Evolutionary conservation across 2,797 vertebrate species (phyloP), one percentile per base, ranked within the genome.

Genomic region (Sebastes umbrosus): DNA sequence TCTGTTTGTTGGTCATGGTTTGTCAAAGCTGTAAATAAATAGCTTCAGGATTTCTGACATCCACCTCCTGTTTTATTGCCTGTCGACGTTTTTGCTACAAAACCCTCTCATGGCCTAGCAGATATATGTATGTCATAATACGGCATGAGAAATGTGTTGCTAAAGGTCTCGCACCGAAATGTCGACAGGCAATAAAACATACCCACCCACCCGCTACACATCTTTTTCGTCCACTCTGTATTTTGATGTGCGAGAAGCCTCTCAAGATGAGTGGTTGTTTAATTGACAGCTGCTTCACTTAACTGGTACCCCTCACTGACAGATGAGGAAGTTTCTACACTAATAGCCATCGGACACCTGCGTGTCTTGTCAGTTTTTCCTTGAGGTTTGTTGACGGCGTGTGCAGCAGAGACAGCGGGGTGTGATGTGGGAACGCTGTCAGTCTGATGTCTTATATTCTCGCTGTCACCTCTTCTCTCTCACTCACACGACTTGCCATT

Each of bases 331-430:
- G 79, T 88, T 92, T 89, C 85, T 85, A 82, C 90, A 82, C 85
- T 92, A 92, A 93, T 91, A 90, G 90, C 88, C 90, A 88, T 75
- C 65, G 86, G 91, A 93, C 92, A 94, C 92, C 91, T 92, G 90
- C 57, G 66, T 58, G 4, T 86, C 82, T 82, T 85, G 88, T 90
- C 94, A 91, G 80, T 69, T 77, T 84, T 85, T 72, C 79, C 70
- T 89, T 84, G 78, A 87, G 85, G 74, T 90, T 88, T 89, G 82
- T 90, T 91, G 84, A 87, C 87, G 88, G 77, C 24, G 10, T 76
- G 71, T 50, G 18, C 43, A 69, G 78, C 25, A 0, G 52, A 76
- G 73, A 82, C 73, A 50, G 75, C 25, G 36, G 55, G 55, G 74
- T 80, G 80, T 86, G 84, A 90, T 93, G 88, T 69, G 60, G 88